A percentile compares a stretch with the other conserved stretches of the same genome.
Evolutionary conservation across 2,797 vertebrate species (phyloP).

Genomic region (Bucorvus abyssinicus): DNA sequence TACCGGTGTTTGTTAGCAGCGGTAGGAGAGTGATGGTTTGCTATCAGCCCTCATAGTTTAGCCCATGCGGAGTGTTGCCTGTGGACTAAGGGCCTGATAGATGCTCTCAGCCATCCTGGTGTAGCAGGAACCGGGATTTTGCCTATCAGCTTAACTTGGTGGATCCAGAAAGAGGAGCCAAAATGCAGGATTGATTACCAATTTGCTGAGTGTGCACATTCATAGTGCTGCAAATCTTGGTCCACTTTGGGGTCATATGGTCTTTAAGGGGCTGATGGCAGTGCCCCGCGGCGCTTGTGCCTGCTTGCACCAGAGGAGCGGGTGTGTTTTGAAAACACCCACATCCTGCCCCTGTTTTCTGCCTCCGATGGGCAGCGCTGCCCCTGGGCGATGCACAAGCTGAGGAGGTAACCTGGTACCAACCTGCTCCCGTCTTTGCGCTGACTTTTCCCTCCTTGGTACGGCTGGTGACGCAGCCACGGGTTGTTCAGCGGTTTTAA

Average conservation of each 20-base stretch:
- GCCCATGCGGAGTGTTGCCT: neutral
- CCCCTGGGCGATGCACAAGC: rapidly evolving
- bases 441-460: neutral
- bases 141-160: neutral
- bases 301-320: neutral
- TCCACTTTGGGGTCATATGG: neutral
- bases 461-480: neutral
- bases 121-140: neutral
- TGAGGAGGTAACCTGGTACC: neutral
- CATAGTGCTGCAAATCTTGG: neutral
- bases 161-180: neutral
- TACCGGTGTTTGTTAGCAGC: neutral
- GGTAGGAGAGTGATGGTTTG: neutral
- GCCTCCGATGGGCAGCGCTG: neutral
- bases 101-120: neutral
- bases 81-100: neutral
- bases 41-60: neutral
- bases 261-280: neutral
- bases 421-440: neutral
- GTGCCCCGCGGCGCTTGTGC: neutral
- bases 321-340: neutral
- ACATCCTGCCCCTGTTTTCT: neutral
- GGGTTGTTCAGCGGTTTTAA: conserved; percentile 29
- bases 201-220: neutral
- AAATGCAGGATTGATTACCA: neutral